Evolutionary conservation across 2,888 invertebrate species (phyloP).

Genomic region (Mythimna vitellina): DNA sequence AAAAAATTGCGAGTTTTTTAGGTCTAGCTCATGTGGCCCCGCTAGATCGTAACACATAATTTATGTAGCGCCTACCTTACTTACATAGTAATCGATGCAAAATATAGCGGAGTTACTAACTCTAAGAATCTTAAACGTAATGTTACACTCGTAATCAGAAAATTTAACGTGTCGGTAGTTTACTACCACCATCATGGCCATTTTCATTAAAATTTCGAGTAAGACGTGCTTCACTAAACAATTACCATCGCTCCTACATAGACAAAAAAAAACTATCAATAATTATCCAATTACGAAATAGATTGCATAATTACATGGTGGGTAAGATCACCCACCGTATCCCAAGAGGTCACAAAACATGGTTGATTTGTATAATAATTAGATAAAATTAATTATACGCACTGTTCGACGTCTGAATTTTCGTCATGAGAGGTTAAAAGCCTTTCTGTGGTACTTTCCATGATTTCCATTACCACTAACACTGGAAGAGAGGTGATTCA

Average conservation of each 20-base stretch:
- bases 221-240: slow-evolving; percentile 39
- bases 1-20: no score
- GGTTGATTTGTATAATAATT: slow-evolving; percentile 22
- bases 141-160: slow-evolving; percentile 10
- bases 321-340: slow-evolving; percentile 22
- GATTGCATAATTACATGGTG: slow-evolving; percentile 52
- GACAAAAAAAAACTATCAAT: slow-evolving; percentile 30
- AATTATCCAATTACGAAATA: slow-evolving; percentile 44
- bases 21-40: no score
- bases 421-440: slow-evolving; percentile 38
- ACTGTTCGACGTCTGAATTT: slow-evolving; percentile 65
- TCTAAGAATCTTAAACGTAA: background rate
- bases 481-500: slow-evolving; percentile 26
- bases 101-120: background rate
- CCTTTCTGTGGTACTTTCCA: slow-evolving; percentile 45
- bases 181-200: slow-evolving; percentile 15
- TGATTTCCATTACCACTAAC: slow-evolving; percentile 36
- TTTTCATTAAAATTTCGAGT: slow-evolving; percentile 19
- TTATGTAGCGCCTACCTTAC: background rate
- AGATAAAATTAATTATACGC: slow-evolving; percentile 54
- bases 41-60: no score
- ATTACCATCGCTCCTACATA: slow-evolving; percentile 16
- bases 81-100: background rate
- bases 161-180: slow-evolving; percentile 8
- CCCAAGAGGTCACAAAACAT: slow-evolving; percentile 32